Percentiles rank a stretch among this genome's conserved stretches.
Evolutionary conservation across 2,888 invertebrate genomes (phyloP).

Genomic region (Pandemis heparana): DNA sequence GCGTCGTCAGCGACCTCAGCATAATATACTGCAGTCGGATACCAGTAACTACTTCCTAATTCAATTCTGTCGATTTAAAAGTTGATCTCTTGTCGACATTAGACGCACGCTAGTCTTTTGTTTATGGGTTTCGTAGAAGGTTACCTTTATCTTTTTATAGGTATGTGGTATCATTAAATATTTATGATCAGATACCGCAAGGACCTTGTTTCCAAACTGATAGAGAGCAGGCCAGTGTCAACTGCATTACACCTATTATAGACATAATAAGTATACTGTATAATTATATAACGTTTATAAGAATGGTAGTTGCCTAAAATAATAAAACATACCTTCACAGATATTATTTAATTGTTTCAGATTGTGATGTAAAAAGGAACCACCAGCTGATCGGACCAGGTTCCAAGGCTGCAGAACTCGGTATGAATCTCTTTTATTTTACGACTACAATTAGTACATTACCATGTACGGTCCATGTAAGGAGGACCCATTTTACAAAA

Average conservation of each 20-base stretch:
- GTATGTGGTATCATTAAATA: not conserved
- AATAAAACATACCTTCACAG: too few relatives aligned
- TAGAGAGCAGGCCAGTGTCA: not conserved
- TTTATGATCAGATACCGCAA: not conserved
- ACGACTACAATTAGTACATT: not conserved
- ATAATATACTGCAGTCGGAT: constrained; percentile 29
- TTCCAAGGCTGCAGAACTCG: constrained; percentile 89
- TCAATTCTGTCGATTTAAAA: constrained; percentile 30
- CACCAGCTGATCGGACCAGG: constrained; percentile 91
- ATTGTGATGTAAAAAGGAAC: constrained; percentile 95
- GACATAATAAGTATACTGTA: not conserved
- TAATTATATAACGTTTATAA: too few relatives aligned
- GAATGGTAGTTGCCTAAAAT: too few relatives aligned
- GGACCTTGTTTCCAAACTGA: not conserved
- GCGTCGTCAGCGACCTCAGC: constrained; percentile 5
- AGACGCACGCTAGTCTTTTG: constrained; percentile 6
- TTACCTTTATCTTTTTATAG: not conserved
- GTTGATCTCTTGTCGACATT: not conserved
- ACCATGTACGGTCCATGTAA: too few relatives aligned
- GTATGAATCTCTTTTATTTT: constrained; percentile 69
- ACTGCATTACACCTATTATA: not conserved
- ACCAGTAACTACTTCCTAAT: constrained; percentile 36
- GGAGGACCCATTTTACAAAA: too few relatives aligned
- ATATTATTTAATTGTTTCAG: constrained; percentile 73
- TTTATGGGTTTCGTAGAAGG: not conserved